phyloP scores from a whole-genome alignment of 2,888 invertebrate genomes.

The Yponomeuta malinellus region DNA sequence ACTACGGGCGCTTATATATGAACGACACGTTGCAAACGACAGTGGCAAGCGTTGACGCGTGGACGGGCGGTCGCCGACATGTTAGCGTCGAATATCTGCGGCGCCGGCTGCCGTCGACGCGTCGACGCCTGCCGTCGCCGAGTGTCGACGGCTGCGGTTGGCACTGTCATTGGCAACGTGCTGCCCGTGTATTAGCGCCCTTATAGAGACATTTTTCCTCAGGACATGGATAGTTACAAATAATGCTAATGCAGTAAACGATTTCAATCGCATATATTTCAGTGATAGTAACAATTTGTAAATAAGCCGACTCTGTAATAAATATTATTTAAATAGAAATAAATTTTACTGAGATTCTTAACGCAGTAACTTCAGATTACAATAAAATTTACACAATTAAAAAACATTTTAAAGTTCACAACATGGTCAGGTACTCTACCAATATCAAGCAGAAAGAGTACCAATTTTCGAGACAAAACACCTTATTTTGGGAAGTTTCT shows the following conservation, averaged over 20 bases:
- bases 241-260: not conserved
- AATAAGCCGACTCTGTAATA: not conserved
- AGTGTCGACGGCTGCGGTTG: no score
- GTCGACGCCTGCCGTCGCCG: no score
- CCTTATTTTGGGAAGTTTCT: not conserved
- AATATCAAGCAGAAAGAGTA: not conserved
- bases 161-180: no score
- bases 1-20: no score
- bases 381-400: not conserved
- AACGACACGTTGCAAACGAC: no score
- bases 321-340: not conserved
- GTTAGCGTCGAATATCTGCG: no score
- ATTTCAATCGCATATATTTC: not conserved
- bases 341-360: not conserved
- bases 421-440: not conserved
- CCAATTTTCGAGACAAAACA: not conserved
- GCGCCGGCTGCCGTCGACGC: no score
- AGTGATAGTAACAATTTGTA: not conserved
- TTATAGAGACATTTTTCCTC: not conserved
- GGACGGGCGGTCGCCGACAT: no score
- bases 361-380: not conserved
- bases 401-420: not conserved
- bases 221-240: not conserved
- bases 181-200: no score
- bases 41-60: no score